These are phyloP conservation scores for Lamproptera curius DNA, from an alignment of 2,888 invertebrate species.

Conservation along the genomic window DNA sequence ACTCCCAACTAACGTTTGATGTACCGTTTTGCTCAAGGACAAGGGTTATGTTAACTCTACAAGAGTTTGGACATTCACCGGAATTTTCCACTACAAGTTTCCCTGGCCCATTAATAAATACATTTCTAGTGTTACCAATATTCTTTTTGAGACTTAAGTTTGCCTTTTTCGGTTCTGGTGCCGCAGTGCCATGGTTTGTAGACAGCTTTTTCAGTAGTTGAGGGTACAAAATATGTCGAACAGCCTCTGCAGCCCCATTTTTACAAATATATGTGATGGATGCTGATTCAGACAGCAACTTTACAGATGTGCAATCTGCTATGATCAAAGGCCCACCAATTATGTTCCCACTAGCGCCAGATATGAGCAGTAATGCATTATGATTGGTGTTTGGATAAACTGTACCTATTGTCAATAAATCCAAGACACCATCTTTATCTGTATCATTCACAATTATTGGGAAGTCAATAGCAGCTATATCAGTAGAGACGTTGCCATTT, in stretches of 20 bases:
- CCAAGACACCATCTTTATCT: constrained; percentile 83
- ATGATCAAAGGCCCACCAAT: constrained; percentile 80
- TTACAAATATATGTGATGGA: constrained; percentile 78
- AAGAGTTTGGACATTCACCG: constrained; percentile 84
- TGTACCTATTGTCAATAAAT: constrained; percentile 80
- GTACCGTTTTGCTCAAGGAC: constrained; percentile 75
- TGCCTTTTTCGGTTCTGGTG: constrained; percentile 63
- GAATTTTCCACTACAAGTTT: constrained; percentile 84
- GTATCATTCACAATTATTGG: constrained; percentile 85
- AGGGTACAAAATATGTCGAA: constrained; percentile 55
- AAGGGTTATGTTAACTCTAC: constrained; percentile 79
- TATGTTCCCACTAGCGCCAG: constrained; percentile 83
- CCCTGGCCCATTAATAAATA: constrained; percentile 79
- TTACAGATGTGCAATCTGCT: constrained; percentile 77
- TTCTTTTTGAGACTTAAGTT: constrained; percentile 77
- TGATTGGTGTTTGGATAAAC: constrained; percentile 70
- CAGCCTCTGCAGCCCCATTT: constrained; percentile 77
- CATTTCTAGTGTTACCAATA: constrained; percentile 75
- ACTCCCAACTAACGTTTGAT: constrained; percentile 78
- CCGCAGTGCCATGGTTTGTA: constrained; percentile 40
- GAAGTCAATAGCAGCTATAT: constrained; percentile 80
- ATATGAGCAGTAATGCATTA: constrained; percentile 82
- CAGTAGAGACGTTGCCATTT: constrained; percentile 67
- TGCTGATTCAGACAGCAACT: constrained; percentile 75
- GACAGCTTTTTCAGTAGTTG: constrained; percentile 50